These are phyloP conservation scores for Leptinotarsa haldemani DNA, from an alignment of 2,888 invertebrate species.

Conservation along the genomic window DNA sequence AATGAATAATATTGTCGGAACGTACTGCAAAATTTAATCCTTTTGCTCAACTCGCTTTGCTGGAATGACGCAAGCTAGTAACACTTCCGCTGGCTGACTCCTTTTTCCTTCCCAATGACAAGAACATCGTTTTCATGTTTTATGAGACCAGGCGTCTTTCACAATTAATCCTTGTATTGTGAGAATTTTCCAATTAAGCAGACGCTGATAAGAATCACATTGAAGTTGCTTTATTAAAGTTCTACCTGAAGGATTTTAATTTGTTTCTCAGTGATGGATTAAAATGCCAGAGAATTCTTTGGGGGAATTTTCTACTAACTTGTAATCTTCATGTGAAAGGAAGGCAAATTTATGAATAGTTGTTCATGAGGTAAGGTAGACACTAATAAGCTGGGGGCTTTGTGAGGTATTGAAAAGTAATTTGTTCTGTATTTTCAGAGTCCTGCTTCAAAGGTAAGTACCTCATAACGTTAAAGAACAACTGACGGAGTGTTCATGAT, in stretches of 20 bases:
- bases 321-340: background rate
- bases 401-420: background rate
- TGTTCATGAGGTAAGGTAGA: background rate
- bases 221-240: background rate
- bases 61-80: background rate
- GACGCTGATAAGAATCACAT: background rate
- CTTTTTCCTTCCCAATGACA: background rate
- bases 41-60: background rate
- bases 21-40: background rate
- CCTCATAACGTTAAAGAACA: background rate
- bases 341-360: background rate
- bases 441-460: background rate
- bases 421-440: background rate
- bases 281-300: background rate
- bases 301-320: background rate
- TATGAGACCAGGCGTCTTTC: constrained; percentile 3
- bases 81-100: background rate
- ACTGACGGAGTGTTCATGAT: background rate
- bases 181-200: constrained; percentile 8
- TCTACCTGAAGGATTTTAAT: constrained; percentile 1
- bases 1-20: background rate
- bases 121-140: constrained; percentile 18
- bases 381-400: background rate
- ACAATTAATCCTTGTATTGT: constrained; percentile 10
- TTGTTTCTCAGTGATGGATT: background rate